Evolutionary conservation across 64 coral and sea anemone genomes (phyloP), one percentile per base, ranked within the genome.

Genomic region (Porites australiensis): DNA sequence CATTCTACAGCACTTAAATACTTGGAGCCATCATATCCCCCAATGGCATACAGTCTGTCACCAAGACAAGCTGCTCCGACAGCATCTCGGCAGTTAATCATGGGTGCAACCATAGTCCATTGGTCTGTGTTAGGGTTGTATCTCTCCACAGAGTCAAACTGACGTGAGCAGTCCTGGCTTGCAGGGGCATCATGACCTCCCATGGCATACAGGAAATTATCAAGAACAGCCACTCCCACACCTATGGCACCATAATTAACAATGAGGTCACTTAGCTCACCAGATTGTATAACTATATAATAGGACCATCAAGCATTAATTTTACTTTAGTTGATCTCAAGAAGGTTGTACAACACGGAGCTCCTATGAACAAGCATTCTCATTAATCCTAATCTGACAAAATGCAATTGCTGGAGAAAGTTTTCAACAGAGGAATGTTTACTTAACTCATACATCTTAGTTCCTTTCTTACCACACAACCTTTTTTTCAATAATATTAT

Each of bases 101-200:
- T 99, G 27, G 98, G 88, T 67, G 75, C 88, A 67, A 99, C 86
- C 91, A 99, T 96, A 11, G 98, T 99, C 98, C 98, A 99, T 50
- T 99, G 94, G 91, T 99, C 98, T 58, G 98, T 96, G 46, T 99
- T 99, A 0, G 98, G 98, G 37, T 99, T 92, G 67, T 99, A 99
- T 12, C 98, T 92, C 66, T 99, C 98, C 0, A 99, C 98, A 44
- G 98, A 99, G 46, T 99, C 98, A 94, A 99, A 99, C 68, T 99
- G 98, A 58, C 95, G 88, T 23, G 94, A 99, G 50, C 89, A 96
- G 20, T 99, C 98, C 87, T 99, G 98, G 82, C 98, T 99, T 0
- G 98, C 98, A 20, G 98, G 98, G 16, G 94, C 94, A 82, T 99
- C 98, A 79, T 99, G 98, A 15, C 98, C 98, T 69, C 98, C 98